Base-by-base conservation (phyloP, 2,113 vertebrate species). In the Bombycilla garrulus region DNA sequence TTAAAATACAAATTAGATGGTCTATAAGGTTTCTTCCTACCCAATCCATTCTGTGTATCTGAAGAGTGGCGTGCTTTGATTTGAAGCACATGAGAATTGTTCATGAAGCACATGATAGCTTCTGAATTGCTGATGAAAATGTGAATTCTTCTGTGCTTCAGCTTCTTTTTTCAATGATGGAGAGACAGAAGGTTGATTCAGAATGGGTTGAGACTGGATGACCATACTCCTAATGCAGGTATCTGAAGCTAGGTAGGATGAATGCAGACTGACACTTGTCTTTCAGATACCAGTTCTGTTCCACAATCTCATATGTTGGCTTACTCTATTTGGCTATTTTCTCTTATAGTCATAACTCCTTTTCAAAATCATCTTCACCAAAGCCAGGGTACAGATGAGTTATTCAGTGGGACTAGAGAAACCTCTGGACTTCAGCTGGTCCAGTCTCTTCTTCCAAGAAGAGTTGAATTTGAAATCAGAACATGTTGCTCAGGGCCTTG, bases 191-290 rank as follows among this genome's bases (percentile, higher is more conserved):
- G 4, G 5, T 61, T 60, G 25, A 57, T 72, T 72, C 54, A 54
- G 38, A 58, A 67, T 16, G 12, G 28, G 33, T 40, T 0, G 0
- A 48, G n/a, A 65, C 17, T 11, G 23, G 31, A 19, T 88, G 42
- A 40, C 15, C 25, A 26, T 40, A 19, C 5, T 73, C 18, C 18
- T 77, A 9, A 29, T 35, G n/a, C 45, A 76, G 21, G 25, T 61
- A 36, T 23, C 60, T 48, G 53, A 53, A 18, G 18, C 44, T 60
- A 24, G 38, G 44, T 17, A 44, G 20, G 50, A 70, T 0, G 0
- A 88, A 73, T 48, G 15, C 29, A 80, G 25, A 36, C 11, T 8
- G 20, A 35, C 36, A 48, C 13, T 28, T 81, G 33, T 58, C 19
- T 54, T 54, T 70, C 50, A 57, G 33, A 58, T 62, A 29, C 4